Evolutionary conservation across 2,113 vertebrate genomes (phyloP).

Genomic region (Peucedramus taeniatus): DNA sequence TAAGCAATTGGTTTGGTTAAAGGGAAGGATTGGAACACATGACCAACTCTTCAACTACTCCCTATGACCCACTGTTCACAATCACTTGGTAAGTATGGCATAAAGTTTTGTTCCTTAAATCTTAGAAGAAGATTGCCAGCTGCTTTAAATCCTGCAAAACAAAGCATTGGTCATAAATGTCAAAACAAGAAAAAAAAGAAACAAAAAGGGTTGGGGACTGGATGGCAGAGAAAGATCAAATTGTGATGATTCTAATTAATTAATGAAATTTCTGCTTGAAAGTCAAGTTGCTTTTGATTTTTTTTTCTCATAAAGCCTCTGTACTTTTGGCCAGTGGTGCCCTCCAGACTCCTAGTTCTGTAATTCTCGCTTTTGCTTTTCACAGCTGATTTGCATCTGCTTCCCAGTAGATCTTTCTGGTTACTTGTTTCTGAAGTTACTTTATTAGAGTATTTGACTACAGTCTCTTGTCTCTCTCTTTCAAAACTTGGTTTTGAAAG

Average conservation of each 20-base stretch:
- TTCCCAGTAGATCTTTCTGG: not conserved
- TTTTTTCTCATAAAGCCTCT: not conserved
- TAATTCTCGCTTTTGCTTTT: not conserved
- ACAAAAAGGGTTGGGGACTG: fast-evolving
- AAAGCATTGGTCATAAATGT: not conserved
- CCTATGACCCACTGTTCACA: not conserved
- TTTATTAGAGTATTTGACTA: not conserved
- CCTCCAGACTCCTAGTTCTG: not conserved
- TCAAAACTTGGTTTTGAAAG: not conserved
- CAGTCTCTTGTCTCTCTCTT: too few species aligned
- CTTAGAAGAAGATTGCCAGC: not conserved
- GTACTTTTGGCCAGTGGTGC: not conserved
- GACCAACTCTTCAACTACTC: not conserved
- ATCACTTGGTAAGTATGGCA: not conserved
- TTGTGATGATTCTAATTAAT: not conserved
- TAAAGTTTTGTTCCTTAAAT: not conserved
- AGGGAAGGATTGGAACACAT: not conserved
- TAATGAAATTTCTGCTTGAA: not conserved
- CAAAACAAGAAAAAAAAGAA: not conserved
- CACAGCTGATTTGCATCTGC: not conserved
- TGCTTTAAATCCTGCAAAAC: not conserved
- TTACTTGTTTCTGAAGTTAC: constrained; percentile 18
- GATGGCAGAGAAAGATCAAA: not conserved
- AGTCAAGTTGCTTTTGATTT: not conserved
- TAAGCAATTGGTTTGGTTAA: not conserved